Percentiles rank a stretch among this genome's conserved stretches.
Conservation (phyloP, 2,113 vertebrate genomes). For the Entomyzon cyanotis region DNA sequence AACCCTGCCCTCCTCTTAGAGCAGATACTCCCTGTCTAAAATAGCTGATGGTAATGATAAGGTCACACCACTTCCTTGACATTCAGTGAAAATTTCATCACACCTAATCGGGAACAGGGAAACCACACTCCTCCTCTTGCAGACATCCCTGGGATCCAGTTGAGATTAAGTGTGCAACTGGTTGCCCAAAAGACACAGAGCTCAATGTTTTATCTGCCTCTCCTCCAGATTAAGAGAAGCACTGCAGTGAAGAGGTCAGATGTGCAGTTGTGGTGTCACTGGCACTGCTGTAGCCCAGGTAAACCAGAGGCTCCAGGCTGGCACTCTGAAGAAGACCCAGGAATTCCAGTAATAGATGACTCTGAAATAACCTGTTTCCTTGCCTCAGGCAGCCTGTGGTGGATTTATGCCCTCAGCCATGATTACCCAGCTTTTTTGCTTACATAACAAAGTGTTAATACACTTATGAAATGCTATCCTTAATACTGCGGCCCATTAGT, state of each 20-base stretch:
- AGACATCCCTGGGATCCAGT: neutral
- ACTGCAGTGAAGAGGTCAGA: neutral
- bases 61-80: neutral
- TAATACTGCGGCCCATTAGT: conserved; percentile 45
- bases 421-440: conserved; percentile 63
- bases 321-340: neutral
- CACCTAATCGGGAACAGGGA: neutral
- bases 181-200: neutral
- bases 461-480: conserved; percentile 61
- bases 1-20: neutral
- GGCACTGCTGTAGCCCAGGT: neutral
- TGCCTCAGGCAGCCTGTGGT: conserved; percentile 27
- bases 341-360: neutral
- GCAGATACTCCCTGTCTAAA: neutral
- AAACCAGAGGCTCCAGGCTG: neutral
- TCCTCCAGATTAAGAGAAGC: neutral
- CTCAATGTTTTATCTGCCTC: neutral
- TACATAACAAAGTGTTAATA: conserved; percentile 59
- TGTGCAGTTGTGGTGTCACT: neutral
- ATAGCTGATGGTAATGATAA: neutral
- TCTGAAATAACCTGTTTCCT: neutral
- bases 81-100: neutral
- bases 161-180: neutral
- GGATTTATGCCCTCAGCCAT: conserved; percentile 38
- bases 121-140: neutral